Conservation (phyloP, 2,888 invertebrate genomes). For the Cylindroiulus punctatus region DNA sequence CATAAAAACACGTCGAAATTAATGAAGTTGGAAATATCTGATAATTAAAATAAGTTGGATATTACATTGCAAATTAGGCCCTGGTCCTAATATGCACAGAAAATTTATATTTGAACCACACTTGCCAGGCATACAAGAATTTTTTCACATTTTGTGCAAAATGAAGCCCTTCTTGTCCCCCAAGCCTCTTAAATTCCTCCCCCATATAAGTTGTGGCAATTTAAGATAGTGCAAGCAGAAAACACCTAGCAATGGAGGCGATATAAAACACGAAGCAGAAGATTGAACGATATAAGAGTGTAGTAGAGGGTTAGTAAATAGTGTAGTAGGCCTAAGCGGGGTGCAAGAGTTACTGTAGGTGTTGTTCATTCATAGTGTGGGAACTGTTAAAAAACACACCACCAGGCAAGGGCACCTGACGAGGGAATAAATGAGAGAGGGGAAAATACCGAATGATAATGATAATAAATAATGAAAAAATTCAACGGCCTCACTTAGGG, state of each 20-base stretch:
- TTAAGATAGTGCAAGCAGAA: neutral
- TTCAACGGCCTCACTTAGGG: neutral
- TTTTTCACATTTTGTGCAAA: too few relatives aligned
- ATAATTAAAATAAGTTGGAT: too few relatives aligned
- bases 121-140: too few relatives aligned
- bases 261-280: neutral
- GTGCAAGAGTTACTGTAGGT: too few relatives aligned
- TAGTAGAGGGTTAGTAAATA: neutral
- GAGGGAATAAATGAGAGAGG: neutral
- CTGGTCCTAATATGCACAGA: too few relatives aligned
- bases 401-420: neutral
- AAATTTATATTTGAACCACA: too few relatives aligned
- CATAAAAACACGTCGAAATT: too few relatives aligned
- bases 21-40: too few relatives aligned
- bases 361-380: neutral
- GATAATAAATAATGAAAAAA: neutral
- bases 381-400: neutral
- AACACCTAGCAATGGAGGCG: neutral
- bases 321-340: neutral
- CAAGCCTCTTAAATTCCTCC: neutral
- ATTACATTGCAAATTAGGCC: too few relatives aligned
- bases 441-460: constrained; percentile 7
- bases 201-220: neutral
- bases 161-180: neutral
- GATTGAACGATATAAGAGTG: neutral